A percentile compares a stretch with the other conserved stretches of the same genome.
phyloP scores from a whole-genome alignment of 2,797 vertebrate species.

The Bradypodion ventrale region DNA sequence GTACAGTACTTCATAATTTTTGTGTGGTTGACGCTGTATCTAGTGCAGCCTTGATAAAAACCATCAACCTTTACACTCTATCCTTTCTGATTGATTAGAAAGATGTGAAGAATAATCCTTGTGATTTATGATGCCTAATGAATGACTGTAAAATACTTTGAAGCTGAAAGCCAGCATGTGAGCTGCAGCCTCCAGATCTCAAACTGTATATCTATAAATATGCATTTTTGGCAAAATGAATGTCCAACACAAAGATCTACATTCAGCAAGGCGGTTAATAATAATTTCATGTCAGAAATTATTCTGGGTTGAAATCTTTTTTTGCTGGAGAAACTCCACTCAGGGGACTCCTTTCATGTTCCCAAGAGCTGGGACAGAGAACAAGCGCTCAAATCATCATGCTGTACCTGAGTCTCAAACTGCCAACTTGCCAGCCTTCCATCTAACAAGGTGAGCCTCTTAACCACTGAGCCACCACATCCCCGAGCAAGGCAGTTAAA shows the following conservation, averaged over 20 bases:
- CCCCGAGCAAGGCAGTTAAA: background rate
- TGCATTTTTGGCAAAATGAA: background rate
- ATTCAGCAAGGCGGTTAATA: background rate
- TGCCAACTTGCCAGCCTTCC: too few species aligned
- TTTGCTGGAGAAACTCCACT: too few species aligned
- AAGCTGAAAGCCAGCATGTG: conserved; percentile 5
- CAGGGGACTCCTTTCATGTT: too few species aligned
- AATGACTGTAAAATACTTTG: conserved; percentile 20
- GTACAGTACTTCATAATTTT: background rate
- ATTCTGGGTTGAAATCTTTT: too few species aligned
- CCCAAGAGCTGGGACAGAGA: too few species aligned
- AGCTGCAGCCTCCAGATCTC: conserved; percentile 13
- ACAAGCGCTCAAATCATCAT: too few species aligned
- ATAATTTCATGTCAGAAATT: too few species aligned
- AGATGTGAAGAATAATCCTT: background rate
- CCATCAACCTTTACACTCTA: conserved; percentile 18
- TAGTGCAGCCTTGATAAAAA: conserved; percentile 21
- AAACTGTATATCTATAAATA: background rate
- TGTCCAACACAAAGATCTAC: background rate
- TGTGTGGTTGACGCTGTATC: background rate
- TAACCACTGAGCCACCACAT: too few species aligned
- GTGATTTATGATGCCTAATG: conserved; percentile 28
- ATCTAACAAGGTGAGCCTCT: too few species aligned
- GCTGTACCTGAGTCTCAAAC: too few species aligned
- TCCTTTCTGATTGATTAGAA: background rate